Base-by-base conservation (phyloP, 2,113 vertebrate species). In the Polyodon spathula region DNA sequence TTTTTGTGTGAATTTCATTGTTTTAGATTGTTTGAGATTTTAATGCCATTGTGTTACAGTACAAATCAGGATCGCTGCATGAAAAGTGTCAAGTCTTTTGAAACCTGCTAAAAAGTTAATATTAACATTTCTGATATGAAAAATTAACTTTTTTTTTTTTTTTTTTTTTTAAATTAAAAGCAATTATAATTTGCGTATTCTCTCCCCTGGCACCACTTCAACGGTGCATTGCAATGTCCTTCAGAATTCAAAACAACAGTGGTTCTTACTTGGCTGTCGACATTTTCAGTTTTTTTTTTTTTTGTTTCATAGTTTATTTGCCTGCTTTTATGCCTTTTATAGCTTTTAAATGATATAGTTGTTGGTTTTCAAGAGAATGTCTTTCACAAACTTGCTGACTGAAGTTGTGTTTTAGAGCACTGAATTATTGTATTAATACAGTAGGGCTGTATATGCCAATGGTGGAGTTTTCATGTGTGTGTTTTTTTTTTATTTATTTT, bases 321-420 rank as follows among this genome's bases (percentile, higher is more conserved):
- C 15, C 17, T 8, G 14, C 43, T 43, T 8, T 48, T 27, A 12
- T 8, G 4, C 6, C 54, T 40, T 40, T 27, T 54, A 56, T 16
- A 48, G 46, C 12, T 1, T 15, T 54, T 27, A 6, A 14, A 15
- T 54, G 4, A 17, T 27, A 16, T 50, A 9, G 39, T 62, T 41
- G 9, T 8, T 43, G 11, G 37, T 6, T 50, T 5, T 60, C 15
- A 27, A 51, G 5, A 8, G 8, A 44, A n/a, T n/a, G n/a, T 59
- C 43, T 39, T 27, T 41, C 17, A 56, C 42, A 11, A 46, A 40
- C 55, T 66, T 72, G 60, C 66, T 71, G 69, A 69, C 69, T 71
- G 44, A 59, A 63, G 14, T 63, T 59, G 62, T 55, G 65, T 69
- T 59, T 12, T 50, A 50, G 7, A n/a, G n/a, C n/a, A n/a, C n/a